These are phyloP conservation scores for Drosophila watanabei DNA, from an alignment of 1,140 invertebrate genomes.

Conservation along the genomic window DNA sequence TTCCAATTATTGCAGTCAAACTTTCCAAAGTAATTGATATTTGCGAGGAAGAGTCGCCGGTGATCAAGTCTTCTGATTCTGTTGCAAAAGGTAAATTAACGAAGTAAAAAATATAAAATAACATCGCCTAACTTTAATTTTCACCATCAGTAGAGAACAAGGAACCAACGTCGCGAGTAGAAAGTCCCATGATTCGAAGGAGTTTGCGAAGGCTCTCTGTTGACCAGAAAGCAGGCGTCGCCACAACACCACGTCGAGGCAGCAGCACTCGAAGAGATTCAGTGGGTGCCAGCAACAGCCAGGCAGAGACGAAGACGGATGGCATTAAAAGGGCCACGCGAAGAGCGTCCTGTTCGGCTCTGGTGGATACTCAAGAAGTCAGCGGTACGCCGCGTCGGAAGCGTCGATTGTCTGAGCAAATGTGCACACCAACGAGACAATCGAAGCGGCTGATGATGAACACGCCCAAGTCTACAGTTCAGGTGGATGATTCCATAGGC, in stretches of 20 bases:
- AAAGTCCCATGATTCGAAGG: slow-evolving; percentile 26
- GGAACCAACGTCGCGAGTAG: not conserved
- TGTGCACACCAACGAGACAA: slow-evolving; percentile 48
- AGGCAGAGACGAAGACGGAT: not conserved
- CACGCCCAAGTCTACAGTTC: slow-evolving; percentile 34
- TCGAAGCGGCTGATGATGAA: slow-evolving; percentile 41
- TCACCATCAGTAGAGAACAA: not conserved
- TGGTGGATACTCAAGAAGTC: slow-evolving; percentile 1
- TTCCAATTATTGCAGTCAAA: not conserved
- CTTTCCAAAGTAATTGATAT: slow-evolving; percentile 6
- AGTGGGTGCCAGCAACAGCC: slow-evolving; percentile 29
- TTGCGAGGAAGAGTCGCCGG: slow-evolving; percentile 17
- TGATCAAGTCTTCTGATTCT: not conserved
- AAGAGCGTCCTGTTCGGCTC: slow-evolving; percentile 52
- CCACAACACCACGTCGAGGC: slow-evolving; percentile 40
- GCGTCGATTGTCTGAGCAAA: slow-evolving; percentile 54
- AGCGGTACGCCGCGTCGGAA: slow-evolving; percentile 50
- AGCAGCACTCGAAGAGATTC: slow-evolving; percentile 59
- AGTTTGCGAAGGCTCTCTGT: slow-evolving; percentile 41
- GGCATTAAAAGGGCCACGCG: slow-evolving; percentile 20
- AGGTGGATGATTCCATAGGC: slow-evolving; percentile 61
- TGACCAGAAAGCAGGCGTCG: slow-evolving; percentile 17
- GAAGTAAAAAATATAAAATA: not conserved
- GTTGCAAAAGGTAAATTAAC: slow-evolving; percentile 7
- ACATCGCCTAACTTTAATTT: too few species aligned